Evolutionary conservation across 2,797 vertebrate genomes (phyloP), one percentile per base, ranked within the genome.

Genomic region (Ispidina lecontei): DNA sequence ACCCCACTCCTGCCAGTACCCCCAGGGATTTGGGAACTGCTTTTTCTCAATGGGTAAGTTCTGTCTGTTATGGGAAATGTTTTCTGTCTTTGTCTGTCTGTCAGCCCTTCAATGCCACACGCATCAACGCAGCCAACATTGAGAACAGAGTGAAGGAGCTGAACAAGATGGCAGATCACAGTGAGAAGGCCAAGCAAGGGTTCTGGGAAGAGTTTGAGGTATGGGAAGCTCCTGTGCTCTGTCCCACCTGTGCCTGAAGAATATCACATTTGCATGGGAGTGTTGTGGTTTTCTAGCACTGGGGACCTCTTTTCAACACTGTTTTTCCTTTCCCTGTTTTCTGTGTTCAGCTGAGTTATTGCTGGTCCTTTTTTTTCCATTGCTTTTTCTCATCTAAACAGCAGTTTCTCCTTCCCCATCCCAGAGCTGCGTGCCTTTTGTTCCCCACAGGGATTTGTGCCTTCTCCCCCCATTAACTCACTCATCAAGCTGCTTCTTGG

Each of bases 141-240:
- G 98, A 98, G 65, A 98, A 98, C 96, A 96, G 98, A 39, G 98
- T 98, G 86, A 97, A 89, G 94, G 99, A 99, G 95, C 98, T 99
- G 87, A 98, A 98, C 96, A 98, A 98, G 94, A 98, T 98, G 91
- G 98, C 98, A 3, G 98, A 99, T 67, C 98, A 98, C 94, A 98
- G 98, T 0, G 98, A 98, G 96, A 99, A 99, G 94, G 98, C 98
- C 94, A 98, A 98, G 91, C 98, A 98, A 96, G 98, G 98, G 31
- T 99, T 99, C 97, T 98, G 98, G 98, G 98, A 99, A 88, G 99
- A 99, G 96, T 99, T 99, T 91, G 98, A 99, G 98, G 98, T 99
- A 93, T 2, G 2, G 73, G 41, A 41, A 15, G 39, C 47, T 26
- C 21, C 70, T 14, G 9, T 4, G 41, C 54, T 64, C 58, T 33